Evolutionary conservation across 2,888 invertebrate genomes (phyloP), one percentile per base, ranked within the genome.

Genomic region (Plebejus melissa): DNA sequence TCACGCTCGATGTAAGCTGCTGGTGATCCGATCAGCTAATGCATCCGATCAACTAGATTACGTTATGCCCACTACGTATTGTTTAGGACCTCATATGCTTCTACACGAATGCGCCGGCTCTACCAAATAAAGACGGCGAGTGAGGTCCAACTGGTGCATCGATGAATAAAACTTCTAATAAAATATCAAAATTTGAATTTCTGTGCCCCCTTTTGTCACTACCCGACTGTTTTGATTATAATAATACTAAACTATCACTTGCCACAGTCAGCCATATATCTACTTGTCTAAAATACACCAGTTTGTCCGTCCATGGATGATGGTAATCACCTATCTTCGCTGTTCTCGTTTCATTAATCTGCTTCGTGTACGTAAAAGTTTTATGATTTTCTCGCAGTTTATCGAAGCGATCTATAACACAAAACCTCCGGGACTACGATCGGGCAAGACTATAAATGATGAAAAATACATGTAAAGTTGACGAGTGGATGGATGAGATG

Each of bases 381-480:
- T 58, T 7, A n/a, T n/a, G 6, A 58, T 58, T 54, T 54, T 54
- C 16, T 54, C 54, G 13, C 54, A 54, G 11, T 54, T 54, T 4
- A 54, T 54, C 16, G 54, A 54, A 54, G 54, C 16, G 54, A 54
- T 54, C 54, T 54, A 54, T 54, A 54, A 54, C 54, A 54, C 54
- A 54, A 54, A 1, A 54, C 54, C 54, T 54, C 16, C 54, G 54
- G 54, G 54, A 54, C 1, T 54, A 16, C 13, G 4, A 16, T 54
- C 16, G 4, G 13, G 54, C 16, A 54, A 54, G 54, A 54, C 54
- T 54, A 54, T 65, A 32, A 32, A 32, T 65, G 65, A 65, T 16
- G 32, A 32, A 36, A 65, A 65, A 65, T 65, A 65, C 32, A 36
- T 65, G 65, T 65, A 65, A 32, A 65, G 36, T 65, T 32, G 65